Conservation (phyloP, 2,113 vertebrate species). For the Sitta europaea region DNA sequence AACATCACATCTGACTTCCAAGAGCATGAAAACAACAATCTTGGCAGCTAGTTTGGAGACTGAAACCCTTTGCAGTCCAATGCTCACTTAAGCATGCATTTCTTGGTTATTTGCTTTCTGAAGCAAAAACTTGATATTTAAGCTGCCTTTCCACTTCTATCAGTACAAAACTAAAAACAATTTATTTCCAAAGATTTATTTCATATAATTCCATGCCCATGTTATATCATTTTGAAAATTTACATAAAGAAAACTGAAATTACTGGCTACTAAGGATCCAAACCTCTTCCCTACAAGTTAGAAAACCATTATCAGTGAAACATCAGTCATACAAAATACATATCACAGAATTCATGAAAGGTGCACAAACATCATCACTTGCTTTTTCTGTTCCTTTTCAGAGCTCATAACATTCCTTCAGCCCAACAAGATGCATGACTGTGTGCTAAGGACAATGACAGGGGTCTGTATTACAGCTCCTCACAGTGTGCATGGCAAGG, state of each 20-base stretch:
- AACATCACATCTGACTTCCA: neutral
- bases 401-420: neutral
- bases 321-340: neutral
- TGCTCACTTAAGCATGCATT: neutral
- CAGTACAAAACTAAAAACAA: neutral
- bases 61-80: neutral
- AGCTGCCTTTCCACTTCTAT: neutral
- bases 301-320: neutral
- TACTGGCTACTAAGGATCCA: neutral
- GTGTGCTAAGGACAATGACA: neutral
- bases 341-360: neutral
- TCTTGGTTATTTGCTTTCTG: neutral
- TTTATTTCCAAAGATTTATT: neutral
- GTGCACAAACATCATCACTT: neutral
- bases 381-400: neutral
- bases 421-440: neutral
- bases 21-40: neutral
- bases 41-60: neutral
- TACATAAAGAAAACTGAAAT: neutral
- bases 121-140: neutral
- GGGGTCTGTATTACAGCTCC: neutral
- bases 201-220: neutral
- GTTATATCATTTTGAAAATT: neutral
- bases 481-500: neutral
- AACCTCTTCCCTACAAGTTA: neutral